Percentiles rank a stretch among this genome's conserved stretches.
phyloP scores from a whole-genome alignment of 2,797 vertebrate species.

The Hoplostethus atlanticus region DNA sequence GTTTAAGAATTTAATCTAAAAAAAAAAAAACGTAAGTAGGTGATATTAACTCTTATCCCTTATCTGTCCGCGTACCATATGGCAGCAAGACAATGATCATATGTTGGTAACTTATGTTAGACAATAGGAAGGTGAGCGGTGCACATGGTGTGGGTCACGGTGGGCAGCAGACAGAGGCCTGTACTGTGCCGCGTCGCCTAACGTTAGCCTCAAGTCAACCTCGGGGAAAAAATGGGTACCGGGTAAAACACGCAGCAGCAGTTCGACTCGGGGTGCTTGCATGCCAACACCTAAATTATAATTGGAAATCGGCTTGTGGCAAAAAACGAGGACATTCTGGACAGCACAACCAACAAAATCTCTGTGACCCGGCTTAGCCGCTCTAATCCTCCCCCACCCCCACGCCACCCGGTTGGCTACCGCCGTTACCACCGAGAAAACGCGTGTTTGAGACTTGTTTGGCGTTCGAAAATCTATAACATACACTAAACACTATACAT shows the following conservation, averaged over 20 bases:
- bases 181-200: background rate
- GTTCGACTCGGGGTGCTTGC: background rate
- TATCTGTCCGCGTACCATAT: background rate
- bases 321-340: constrained; percentile 60
- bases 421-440: constrained; percentile 18
- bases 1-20: no score
- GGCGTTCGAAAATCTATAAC: background rate
- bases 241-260: background rate
- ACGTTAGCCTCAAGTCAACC: no score
- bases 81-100: constrained; percentile 12
- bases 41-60: background rate
- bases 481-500: background rate
- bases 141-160: constrained; percentile 24
- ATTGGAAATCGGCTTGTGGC: constrained; percentile 35
- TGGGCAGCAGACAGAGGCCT: constrained; percentile 8
- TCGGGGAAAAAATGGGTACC: no score
- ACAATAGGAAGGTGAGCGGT: background rate
- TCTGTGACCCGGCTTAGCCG: constrained; percentile 77
- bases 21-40: background rate
- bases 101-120: background rate
- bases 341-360: constrained; percentile 68
- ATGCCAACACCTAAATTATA: constrained; percentile 17
- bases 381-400: constrained; percentile 79
- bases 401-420: constrained; percentile 46
- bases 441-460: background rate